phyloP scores from a whole-genome alignment of 2,888 invertebrate species.

The Aphodius granarius region DNA sequence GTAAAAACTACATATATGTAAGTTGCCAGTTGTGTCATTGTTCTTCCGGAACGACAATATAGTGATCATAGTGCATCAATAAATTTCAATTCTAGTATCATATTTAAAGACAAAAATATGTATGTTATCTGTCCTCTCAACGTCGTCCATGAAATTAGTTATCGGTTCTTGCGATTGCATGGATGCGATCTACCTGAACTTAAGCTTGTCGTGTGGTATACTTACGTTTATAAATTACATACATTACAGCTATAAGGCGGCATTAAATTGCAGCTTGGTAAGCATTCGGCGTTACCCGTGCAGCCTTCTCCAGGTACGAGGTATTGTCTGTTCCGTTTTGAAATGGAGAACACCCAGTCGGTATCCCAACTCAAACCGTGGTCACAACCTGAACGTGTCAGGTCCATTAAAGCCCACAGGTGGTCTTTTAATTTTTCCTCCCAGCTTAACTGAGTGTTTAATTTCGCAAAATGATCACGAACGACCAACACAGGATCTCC shows the following conservation, averaged over 20 bases:
- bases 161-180: neutral
- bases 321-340: neutral
- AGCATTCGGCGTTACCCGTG: neutral
- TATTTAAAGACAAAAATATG: neutral
- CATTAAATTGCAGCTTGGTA: neutral
- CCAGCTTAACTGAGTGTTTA: constrained; percentile 1
- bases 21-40: too few relatives aligned
- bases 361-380: constrained; percentile 3
- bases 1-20: too few relatives aligned
- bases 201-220: neutral
- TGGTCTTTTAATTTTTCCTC: constrained; percentile 5
- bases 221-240: neutral
- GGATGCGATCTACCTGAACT: neutral
- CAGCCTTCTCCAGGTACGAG: neutral
- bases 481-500: neutral
- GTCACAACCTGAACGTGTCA: neutral
- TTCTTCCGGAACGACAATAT: too few relatives aligned
- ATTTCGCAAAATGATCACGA: neutral
- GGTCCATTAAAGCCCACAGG: neutral
- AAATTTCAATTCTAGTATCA: neutral
- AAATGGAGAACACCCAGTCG: constrained; percentile 7
- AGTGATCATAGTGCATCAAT: neutral
- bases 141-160: neutral
- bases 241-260: neutral
- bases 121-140: neutral